These are phyloP conservation scores for Baccha elongata DNA, from an alignment of 2,888 invertebrate genomes.

Conservation along the genomic window DNA sequence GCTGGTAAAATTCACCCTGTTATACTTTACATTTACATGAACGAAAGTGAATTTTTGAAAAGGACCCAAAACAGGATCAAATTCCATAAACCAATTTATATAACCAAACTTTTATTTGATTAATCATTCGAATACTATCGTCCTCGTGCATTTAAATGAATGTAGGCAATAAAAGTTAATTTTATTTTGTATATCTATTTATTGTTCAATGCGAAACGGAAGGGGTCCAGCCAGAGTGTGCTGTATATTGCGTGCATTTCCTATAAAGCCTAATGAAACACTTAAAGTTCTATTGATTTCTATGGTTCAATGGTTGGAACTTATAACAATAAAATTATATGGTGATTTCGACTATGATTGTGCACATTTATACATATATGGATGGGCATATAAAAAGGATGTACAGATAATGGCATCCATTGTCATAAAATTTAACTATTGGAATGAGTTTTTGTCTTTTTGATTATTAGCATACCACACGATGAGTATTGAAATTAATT, in stretches of 20 bases:
- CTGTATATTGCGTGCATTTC: conserved; percentile 19
- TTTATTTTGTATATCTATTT: conserved; percentile 52
- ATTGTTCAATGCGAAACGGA: conserved; percentile 1
- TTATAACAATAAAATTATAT: conserved; percentile 69
- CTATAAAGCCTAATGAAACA: conserved; percentile 63
- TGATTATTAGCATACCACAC: conserved; percentile 40
- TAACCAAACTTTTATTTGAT: conserved; percentile 37
- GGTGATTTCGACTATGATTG: conserved; percentile 61
- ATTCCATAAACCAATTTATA: conserved; percentile 48
- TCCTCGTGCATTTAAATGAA: conserved; percentile 19
- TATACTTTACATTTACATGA: background rate
- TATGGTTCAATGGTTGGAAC: conserved; percentile 34
- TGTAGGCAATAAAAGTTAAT: conserved; percentile 46
- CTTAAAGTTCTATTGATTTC: conserved; percentile 65
- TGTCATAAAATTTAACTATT: conserved; percentile 25
- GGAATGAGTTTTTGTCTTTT: conserved; percentile 12
- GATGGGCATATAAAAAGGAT: background rate
- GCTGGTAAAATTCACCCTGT: background rate
- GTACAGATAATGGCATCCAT: conserved; percentile 14
- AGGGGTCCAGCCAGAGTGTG: background rate
- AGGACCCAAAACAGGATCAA: conserved; percentile 8
- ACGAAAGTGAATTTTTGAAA: conserved; percentile 40
- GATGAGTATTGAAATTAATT: conserved; percentile 39
- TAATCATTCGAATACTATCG: conserved; percentile 34
- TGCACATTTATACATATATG: conserved; percentile 44